Conservation (phyloP, 2,797 vertebrate species). For the Bufotes viridis region DNA sequence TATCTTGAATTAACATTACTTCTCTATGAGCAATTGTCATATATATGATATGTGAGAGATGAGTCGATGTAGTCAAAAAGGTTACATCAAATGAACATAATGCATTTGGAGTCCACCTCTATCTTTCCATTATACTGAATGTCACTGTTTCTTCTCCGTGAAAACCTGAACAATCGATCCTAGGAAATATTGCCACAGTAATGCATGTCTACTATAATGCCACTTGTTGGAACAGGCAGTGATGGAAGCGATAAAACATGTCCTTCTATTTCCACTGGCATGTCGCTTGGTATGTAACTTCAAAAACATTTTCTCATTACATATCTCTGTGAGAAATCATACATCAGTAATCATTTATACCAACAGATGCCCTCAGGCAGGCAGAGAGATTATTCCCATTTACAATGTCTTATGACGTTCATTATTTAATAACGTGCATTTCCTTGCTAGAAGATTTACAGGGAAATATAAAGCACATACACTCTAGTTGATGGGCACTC, state of each 20-base stretch:
- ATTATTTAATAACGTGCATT: constrained; percentile 35
- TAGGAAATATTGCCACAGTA: background rate
- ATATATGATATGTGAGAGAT: background rate
- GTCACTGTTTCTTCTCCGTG: background rate
- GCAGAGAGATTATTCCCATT: constrained; percentile 31
- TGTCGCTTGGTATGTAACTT: constrained; percentile 31
- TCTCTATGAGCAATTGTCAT: background rate
- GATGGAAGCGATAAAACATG: constrained; percentile 3
- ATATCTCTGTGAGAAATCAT: constrained; percentile 43
- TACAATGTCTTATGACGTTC: constrained; percentile 36
- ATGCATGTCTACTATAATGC: background rate
- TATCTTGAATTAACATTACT: too few species aligned
- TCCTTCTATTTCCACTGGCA: constrained; percentile 11
- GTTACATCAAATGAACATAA: background rate
- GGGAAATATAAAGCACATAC: constrained; percentile 18
- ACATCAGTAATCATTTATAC: constrained; percentile 52
- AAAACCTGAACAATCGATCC: background rate
- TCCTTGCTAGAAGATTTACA: constrained; percentile 6
- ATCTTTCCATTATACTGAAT: background rate
- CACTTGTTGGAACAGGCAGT: background rate
- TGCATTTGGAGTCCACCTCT: background rate
- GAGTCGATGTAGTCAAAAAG: background rate
- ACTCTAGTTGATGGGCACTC: background rate
- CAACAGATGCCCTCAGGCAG: constrained; percentile 47
- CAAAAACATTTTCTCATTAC: constrained; percentile 38